phyloP scores from a whole-genome alignment of 2,113 vertebrate species.

The human (Homo sapiens) region GRCh38 chr5:90238501-90239000 shows the following conservation, averaged over 20 bases:
- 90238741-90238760: background rate
- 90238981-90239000: too few relatives aligned
- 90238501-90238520: background rate
- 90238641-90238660: background rate
- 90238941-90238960: too few relatives aligned
- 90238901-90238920: too few relatives aligned
- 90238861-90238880: too few relatives aligned
- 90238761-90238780: constrained; percentile 12
- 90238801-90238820: background rate
- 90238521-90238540: background rate
- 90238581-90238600: background rate
- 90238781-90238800: constrained; percentile 17
- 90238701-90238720: background rate
- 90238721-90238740: background rate
- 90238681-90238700: background rate
- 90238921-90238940: too few relatives aligned
- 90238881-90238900: too few relatives aligned
- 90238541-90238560: background rate
- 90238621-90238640: background rate
- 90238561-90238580: background rate
- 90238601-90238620: background rate
- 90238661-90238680: background rate
- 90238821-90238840: too few relatives aligned
- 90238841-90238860: too few relatives aligned
- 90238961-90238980: too few relatives aligned